Conservation (phyloP, 92 coral and sea anemone species). For the Bergia sp. region DNA sequence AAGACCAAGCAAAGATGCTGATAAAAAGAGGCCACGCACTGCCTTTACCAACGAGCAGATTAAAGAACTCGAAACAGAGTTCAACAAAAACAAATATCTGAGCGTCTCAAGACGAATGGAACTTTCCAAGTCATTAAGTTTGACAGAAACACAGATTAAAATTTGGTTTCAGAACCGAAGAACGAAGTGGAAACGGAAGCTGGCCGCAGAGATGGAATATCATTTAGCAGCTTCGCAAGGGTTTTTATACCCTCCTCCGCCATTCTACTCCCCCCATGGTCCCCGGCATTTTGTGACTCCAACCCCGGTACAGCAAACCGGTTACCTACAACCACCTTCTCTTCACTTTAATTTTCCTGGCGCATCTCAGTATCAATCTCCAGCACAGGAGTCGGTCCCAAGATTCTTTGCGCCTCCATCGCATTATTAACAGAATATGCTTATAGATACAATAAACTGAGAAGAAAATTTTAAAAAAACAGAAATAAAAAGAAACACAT, state of each 20-base stretch:
- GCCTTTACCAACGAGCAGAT: conserved; percentile 97
- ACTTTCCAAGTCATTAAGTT: conserved; percentile 83
- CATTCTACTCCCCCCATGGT: conserved; percentile 42
- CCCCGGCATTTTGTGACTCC: conserved; percentile 44
- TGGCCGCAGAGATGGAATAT: conserved; percentile 96
- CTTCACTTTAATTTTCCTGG: conserved; percentile 40
- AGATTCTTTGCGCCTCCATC: conserved; percentile 41
- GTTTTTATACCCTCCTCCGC: conserved; percentile 34
- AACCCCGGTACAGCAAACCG: conserved; percentile 29
- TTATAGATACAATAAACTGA: not conserved
- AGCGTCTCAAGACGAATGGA: conserved; percentile 95
- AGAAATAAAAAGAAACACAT: not conserved
- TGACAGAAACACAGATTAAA: conserved; percentile 96
- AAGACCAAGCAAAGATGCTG: conserved; percentile 32
- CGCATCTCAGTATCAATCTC: conserved; percentile 17
- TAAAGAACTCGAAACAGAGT: conserved; percentile 91
- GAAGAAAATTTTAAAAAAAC: not conserved
- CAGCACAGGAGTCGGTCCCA: conserved; percentile 29
- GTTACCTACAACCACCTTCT: conserved; percentile 38
- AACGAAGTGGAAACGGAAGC: conserved; percentile 96
- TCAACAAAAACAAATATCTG: conserved; percentile 91
- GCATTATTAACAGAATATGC: conserved; percentile 17
- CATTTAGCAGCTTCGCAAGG: conserved; percentile 49
- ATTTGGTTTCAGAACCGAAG: conserved; percentile 99
- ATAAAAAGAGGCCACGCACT: conserved; percentile 89